Conservation (phyloP, 1,140 invertebrate species). For the Leguminivora glycinivorella region DNA sequence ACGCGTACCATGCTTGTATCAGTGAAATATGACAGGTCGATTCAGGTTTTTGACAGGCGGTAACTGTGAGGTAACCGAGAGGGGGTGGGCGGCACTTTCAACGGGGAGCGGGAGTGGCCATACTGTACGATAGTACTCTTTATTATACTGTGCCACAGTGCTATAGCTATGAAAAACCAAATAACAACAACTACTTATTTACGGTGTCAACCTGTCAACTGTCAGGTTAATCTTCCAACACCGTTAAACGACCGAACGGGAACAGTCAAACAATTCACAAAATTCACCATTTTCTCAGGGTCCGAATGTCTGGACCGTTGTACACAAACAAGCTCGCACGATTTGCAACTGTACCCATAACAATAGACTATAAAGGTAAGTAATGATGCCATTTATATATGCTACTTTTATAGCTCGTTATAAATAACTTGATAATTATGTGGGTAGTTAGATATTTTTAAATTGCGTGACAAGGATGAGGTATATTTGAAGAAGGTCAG, state of each 20-base stretch:
- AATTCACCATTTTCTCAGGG: conserved; percentile 20
- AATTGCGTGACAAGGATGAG: background rate
- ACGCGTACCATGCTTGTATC: too few species aligned
- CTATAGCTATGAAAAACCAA: background rate
- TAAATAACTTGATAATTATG: background rate
- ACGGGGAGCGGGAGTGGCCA: too few species aligned
- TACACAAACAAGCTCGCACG: conserved; percentile 31
- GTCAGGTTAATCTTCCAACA: background rate
- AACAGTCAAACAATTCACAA: conserved; percentile 1
- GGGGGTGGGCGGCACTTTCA: too few species aligned
- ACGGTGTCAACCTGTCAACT: conserved; percentile 1
- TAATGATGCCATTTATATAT: conserved; percentile 51
- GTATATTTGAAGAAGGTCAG: too few species aligned
- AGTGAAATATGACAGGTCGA: too few species aligned
- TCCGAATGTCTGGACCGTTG: conserved; percentile 17
- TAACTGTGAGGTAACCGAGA: too few species aligned
- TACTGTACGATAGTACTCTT: too few species aligned
- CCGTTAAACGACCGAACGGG: conserved; percentile 18
- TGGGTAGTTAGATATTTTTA: background rate
- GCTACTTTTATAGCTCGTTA: conserved; percentile 15
- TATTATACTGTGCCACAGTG: too few species aligned
- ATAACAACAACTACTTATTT: background rate
- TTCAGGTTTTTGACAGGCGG: too few species aligned
- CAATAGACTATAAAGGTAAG: conserved; percentile 51
- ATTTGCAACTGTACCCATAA: conserved; percentile 41